phyloP scores from a whole-genome alignment of 2,113 vertebrate species.

The Felis chaus region DNA sequence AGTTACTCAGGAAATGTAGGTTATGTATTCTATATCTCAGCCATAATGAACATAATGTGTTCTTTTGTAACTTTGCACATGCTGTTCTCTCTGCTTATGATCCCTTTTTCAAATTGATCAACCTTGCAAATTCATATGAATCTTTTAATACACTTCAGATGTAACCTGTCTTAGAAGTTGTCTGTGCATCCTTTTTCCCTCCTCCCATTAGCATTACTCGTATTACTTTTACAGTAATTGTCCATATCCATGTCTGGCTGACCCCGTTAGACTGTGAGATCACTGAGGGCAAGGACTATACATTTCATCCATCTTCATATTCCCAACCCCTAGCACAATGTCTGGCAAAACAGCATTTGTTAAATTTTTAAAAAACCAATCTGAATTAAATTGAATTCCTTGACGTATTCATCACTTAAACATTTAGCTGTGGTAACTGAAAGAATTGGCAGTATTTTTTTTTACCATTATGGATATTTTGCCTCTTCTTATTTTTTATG shows the following conservation, averaged over 20 bases:
- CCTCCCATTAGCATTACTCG: background rate
- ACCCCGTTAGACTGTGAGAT: background rate
- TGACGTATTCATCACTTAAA: background rate
- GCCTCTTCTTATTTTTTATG: slow-evolving; percentile 30
- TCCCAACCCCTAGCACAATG: background rate
- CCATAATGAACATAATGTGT: background rate
- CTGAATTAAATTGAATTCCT: slow-evolving; percentile 16
- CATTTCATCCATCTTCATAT: background rate
- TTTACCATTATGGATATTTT: slow-evolving; percentile 23
- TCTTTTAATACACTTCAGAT: background rate
- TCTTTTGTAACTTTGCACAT: background rate
- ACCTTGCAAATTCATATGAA: background rate
- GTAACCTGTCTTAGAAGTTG: background rate
- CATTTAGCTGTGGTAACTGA: background rate
- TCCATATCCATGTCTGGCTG: background rate
- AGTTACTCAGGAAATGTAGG: background rate
- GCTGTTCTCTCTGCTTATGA: background rate
- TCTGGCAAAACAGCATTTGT: background rate
- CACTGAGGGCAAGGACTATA: background rate
- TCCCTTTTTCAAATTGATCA: background rate
- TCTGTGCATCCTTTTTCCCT: background rate
- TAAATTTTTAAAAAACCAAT: background rate
- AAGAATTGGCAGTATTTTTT: background rate
- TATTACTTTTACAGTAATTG: background rate
- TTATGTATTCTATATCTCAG: background rate